These are phyloP conservation scores for Cephus nigrinus DNA, from an alignment of 2,888 invertebrate genomes.

Conservation along the genomic window DNA sequence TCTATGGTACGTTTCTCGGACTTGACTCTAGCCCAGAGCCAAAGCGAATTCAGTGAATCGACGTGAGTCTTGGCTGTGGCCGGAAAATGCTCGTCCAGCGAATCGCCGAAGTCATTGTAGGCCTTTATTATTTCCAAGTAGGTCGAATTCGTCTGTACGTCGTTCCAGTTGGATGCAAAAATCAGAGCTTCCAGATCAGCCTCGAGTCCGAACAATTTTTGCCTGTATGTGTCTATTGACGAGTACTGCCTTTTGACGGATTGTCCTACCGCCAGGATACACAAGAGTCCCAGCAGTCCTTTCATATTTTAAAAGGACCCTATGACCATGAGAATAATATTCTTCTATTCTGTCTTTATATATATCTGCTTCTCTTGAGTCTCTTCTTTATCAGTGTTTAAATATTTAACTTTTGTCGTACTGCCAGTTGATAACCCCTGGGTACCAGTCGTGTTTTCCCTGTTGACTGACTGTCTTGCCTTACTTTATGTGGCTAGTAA, in stretches of 20 bases:
- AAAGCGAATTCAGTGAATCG: constrained; percentile 62
- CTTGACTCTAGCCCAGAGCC: constrained; percentile 75
- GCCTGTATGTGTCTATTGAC: constrained; percentile 48
- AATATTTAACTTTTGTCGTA: neutral
- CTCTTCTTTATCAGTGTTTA: neutral
- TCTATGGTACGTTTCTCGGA: constrained; percentile 74
- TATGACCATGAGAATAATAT: neutral
- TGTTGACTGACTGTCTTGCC: neutral
- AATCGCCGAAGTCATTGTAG: constrained; percentile 71
- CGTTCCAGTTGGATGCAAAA: constrained; percentile 51
- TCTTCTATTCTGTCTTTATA: too few species aligned
- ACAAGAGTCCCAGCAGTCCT: neutral
- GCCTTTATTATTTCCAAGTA: constrained; percentile 72
- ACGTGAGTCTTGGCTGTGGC: constrained; percentile 35
- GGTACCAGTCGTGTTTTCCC: neutral
- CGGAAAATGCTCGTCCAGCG: constrained; percentile 62
- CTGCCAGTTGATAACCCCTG: neutral
- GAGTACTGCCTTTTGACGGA: neutral
- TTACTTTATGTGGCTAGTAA: neutral
- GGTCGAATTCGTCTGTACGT: constrained; percentile 32
- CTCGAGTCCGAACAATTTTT: constrained; percentile 72
- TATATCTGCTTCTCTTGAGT: too few species aligned
- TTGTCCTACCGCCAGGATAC: neutral
- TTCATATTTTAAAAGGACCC: neutral
- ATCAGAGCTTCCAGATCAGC: constrained; percentile 68